phyloP scores from a whole-genome alignment of 1,140 invertebrate genomes.

The Aphelenchoides besseyi region DNA sequence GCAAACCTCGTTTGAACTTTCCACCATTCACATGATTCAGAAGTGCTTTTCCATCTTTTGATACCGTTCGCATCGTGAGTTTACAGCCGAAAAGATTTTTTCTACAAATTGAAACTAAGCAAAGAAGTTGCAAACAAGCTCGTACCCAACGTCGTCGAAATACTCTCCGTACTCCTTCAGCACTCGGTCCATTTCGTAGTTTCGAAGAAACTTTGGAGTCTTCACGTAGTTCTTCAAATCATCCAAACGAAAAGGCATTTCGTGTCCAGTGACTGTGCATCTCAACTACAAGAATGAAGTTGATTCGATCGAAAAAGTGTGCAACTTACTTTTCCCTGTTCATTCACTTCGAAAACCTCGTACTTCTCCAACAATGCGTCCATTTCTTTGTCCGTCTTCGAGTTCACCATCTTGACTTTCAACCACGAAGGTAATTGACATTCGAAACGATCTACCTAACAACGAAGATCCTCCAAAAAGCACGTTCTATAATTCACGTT shows the following conservation, averaged over 20 bases:
- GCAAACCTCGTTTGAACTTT: slow-evolving; percentile 10
- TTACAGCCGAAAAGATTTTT: slow-evolving; percentile 16
- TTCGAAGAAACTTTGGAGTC: not conserved
- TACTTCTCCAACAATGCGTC: not conserved
- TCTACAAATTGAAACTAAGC: slow-evolving; percentile 2
- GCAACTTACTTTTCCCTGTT: slow-evolving; percentile 16
- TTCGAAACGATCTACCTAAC: too few species aligned
- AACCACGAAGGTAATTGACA: too few species aligned
- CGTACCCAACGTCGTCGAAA: slow-evolving; percentile 21
- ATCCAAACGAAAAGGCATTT: not conserved
- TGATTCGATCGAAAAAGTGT: not conserved
- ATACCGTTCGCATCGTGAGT: slow-evolving; percentile 12
- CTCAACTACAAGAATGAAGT: not conserved
- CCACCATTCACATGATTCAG: slow-evolving; percentile 8
- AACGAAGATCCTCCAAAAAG: too few species aligned
- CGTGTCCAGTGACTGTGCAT: slow-evolving; percentile 14
- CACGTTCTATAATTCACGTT: too few species aligned
- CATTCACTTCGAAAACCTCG: slow-evolving; percentile 8
- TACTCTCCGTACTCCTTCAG: slow-evolving; percentile 8
- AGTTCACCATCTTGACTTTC: too few species aligned
- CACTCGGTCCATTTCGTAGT: not conserved
- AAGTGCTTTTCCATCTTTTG: not conserved
- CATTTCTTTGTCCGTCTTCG: slow-evolving; percentile 1
- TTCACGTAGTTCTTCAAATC: slow-evolving; percentile 12
- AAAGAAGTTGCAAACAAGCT: not conserved